A percentile compares a stretch with the other conserved stretches of the same genome.
Evolutionary conservation across 2,113 vertebrate species (phyloP).

Genomic region (Melanocharis versteri): DNA sequence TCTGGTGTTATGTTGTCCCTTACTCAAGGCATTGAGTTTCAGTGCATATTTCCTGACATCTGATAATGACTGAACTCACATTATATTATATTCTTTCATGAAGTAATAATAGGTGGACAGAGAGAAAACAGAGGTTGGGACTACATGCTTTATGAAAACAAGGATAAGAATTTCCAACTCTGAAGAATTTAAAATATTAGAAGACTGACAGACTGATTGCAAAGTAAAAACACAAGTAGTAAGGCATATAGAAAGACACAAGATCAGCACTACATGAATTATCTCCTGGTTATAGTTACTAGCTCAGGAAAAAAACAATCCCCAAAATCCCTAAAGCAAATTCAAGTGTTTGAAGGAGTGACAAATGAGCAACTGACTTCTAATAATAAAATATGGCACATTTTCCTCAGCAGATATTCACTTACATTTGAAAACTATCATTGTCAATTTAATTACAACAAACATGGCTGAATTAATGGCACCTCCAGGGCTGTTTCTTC

Average conservation of each 20-base stretch:
- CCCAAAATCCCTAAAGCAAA: neutral
- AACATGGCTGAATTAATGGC: neutral
- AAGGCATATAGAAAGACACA: neutral
- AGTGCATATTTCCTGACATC: neutral
- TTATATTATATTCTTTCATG: neutral
- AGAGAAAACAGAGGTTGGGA: neutral
- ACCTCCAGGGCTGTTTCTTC: neutral
- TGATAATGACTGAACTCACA: neutral
- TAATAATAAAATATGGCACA: neutral
- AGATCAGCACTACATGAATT: neutral
- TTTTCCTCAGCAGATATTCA: neutral
- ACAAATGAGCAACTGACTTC: neutral
- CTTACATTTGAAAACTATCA: neutral
- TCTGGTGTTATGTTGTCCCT: neutral
- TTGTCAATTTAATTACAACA: neutral
- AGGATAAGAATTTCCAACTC: neutral
- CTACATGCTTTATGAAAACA: neutral
- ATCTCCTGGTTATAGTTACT: neutral
- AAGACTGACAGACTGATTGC: neutral
- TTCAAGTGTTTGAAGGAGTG: neutral
- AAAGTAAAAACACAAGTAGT: neutral
- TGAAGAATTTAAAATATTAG: neutral
- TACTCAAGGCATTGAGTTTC: neutral
- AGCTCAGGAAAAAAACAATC: neutral
- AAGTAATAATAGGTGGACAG: neutral